These are phyloP conservation scores for Promerops cafer DNA, from an alignment of 2,113 vertebrate species.

Conservation along the genomic window DNA sequence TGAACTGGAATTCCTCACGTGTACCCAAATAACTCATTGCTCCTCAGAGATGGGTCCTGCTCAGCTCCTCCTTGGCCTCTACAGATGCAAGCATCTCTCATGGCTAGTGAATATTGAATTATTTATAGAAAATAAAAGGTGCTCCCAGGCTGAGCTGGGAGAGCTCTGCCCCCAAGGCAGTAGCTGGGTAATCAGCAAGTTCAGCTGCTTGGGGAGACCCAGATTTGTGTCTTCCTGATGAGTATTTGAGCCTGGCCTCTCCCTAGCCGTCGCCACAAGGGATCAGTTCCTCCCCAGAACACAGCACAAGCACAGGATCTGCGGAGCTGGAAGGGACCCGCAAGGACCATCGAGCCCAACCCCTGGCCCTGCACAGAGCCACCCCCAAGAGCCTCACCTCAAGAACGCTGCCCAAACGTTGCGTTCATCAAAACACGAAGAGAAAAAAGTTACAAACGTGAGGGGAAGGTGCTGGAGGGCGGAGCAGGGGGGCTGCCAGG, in stretches of 20 bases:
- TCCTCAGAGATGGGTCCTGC: not conserved
- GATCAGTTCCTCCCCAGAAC: not conserved
- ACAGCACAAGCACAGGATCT: not conserved
- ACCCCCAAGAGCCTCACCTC: not conserved
- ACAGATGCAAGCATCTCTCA: not conserved
- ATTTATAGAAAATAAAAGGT: not conserved
- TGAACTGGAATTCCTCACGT: not conserved
- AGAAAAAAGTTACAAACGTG: accelerated
- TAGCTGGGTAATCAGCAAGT: not conserved
- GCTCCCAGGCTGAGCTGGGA: not conserved
- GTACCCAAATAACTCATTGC: not conserved
- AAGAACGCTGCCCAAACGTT: accelerated
- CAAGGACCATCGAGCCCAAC: too few species aligned
- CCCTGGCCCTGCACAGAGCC: not conserved
- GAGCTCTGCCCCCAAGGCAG: not conserved
- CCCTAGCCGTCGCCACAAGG: not conserved
- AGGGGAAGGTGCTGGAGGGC: not conserved
- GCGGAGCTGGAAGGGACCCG: not conserved
- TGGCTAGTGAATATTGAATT: not conserved
- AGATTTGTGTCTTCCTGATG: not conserved
- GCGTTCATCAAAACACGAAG: not conserved
- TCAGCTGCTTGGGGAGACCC: not conserved
- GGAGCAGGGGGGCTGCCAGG: accelerated
- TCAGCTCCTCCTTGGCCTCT: not conserved
- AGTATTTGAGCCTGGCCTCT: not conserved